Base-by-base conservation (phyloP, 2,797 vertebrate genomes). In the Xyrichtys novacula region DNA sequence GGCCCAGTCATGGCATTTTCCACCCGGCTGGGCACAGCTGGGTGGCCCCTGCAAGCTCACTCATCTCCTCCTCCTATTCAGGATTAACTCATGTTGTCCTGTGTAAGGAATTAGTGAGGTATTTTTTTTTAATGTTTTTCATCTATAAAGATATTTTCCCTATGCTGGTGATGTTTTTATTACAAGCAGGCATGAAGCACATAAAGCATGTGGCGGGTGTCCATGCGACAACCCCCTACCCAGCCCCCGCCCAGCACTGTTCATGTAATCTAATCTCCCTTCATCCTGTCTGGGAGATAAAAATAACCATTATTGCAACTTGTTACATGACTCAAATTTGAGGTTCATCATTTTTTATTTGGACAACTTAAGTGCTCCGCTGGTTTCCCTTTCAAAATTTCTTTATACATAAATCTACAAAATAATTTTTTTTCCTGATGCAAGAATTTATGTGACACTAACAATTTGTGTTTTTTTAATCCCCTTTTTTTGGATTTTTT, bases 21-120 rank as follows among this genome's bases (percentile, higher is more conserved):
- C 72, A 76, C 59, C 58, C 46, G 75, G 50, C 67, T 75, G 77
- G 71, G 80, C 90, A 90, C 90, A 91, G 91, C 88, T 90, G 86
- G 88, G 70, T 61, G 79, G 79, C 52, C 71, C 47, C 74, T 25
- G 23, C 48, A 57, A 69, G 58, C 63, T 56, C 67, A 42, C 85
- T 81, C 83, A 53, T 58, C 68, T 34, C 42, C 57, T 65, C 55
- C 55, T 66, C 62, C 69, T 47, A 52, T 61, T 72, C 50, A 60
- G 80, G 76, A 88, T 87, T 90, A 76, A 80, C 71, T 80, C 58
- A 7, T 26, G 42, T 61, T 38, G 43, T 78, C 69, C 54, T 20
- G 66, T 67, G 69, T 62, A 67, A 74, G 59, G 74, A 89, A 75
- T 71, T 61, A 47, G 53, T 29, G 7, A 52, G 62, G 23, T 22